phyloP scores from a whole-genome alignment of 2,113 vertebrate species.

The Rhinoptilus africanus region DNA sequence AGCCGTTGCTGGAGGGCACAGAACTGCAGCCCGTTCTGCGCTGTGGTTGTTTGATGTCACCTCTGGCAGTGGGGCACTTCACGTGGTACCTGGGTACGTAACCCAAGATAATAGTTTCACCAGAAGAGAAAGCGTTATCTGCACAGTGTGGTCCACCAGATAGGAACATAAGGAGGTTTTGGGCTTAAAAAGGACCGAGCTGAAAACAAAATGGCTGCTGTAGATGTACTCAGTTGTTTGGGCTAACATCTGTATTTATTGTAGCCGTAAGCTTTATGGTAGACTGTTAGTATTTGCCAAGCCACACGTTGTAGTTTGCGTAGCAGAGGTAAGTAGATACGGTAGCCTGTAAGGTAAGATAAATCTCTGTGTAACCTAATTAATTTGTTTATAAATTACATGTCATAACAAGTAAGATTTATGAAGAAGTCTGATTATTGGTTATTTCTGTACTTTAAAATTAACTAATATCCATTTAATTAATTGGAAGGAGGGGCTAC shows the following conservation, averaged over 20 bases:
- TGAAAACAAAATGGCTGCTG: background rate
- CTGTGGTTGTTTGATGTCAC: background rate
- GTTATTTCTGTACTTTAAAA: background rate
- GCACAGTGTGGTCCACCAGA: background rate
- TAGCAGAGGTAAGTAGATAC: background rate
- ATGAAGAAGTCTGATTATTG: fast-evolving
- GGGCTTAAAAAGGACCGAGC: background rate
- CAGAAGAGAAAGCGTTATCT: background rate
- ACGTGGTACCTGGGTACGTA: fast-evolving
- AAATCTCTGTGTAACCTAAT: background rate
- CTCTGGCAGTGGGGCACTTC: background rate
- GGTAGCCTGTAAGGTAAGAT: background rate
- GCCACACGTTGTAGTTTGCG: background rate
- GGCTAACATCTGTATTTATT: background rate
- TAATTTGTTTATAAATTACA: background rate
- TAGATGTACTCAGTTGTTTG: background rate
- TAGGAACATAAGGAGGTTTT: background rate
- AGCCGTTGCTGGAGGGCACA: background rate
- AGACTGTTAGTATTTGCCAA: background rate
- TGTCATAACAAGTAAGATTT: background rate
- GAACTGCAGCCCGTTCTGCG: background rate
- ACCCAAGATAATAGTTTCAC: background rate
- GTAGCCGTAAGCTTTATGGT: background rate
- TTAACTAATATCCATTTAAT: background rate
- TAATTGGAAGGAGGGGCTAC: background rate